Conservation (phyloP, 2,797 vertebrate species). For the Girardinus metallicus region DNA sequence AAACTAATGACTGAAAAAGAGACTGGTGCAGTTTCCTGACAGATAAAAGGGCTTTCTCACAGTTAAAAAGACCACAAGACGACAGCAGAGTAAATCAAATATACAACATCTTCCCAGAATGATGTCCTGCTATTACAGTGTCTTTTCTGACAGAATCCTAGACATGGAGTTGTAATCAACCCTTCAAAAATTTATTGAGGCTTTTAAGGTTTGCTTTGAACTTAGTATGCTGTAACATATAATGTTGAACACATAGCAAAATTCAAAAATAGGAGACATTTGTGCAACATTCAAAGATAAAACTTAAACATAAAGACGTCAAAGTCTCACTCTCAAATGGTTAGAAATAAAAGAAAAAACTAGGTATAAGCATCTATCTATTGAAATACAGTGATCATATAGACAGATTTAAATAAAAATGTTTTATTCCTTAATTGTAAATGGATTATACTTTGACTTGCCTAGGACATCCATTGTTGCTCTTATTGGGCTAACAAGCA, state of each 20-base stretch:
- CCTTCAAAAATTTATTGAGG: constrained; percentile 7
- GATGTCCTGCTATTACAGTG: background rate
- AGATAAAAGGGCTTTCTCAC: constrained; percentile 56
- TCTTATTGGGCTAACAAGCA: background rate
- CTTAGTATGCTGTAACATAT: background rate
- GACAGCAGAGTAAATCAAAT: constrained; percentile 30
- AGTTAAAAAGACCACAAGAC: constrained; percentile 19
- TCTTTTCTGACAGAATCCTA: background rate
- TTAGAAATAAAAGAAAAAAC: constrained; percentile 44
- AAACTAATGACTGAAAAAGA: constrained; percentile 55
- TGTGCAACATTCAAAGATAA: constrained; percentile 26
- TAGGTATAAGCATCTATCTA: background rate
- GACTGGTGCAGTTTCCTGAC: constrained; percentile 57
- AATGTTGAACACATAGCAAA: constrained; percentile 3
- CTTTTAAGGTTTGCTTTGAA: constrained; percentile 6
- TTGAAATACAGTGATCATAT: background rate
- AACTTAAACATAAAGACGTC: constrained; percentile 53
- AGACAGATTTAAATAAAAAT: background rate
- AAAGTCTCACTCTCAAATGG: constrained; percentile 33
- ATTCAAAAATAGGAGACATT: constrained; percentile 17
- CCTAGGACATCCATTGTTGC: background rate
- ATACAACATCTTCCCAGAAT: constrained; percentile 43
- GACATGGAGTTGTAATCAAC: background rate
- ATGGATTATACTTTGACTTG: background rate
- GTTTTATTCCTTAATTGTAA: background rate